phyloP scores from a whole-genome alignment of 1,140 invertebrate species.

The Protaetia brevitarsis region DNA sequence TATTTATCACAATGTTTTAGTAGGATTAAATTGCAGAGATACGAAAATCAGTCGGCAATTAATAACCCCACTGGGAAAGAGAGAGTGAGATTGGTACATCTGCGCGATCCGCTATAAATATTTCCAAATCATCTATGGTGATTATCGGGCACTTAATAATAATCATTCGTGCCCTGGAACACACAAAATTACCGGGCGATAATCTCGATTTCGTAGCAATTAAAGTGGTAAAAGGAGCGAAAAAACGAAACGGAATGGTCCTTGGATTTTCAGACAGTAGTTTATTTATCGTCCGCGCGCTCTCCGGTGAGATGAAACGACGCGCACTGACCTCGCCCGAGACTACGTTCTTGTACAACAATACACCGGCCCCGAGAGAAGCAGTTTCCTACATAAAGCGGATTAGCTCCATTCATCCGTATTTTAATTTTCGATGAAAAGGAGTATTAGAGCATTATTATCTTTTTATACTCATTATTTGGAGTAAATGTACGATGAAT shows the following conservation, averaged over 20 bases:
- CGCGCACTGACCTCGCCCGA: neutral
- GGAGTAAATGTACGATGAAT: neutral
- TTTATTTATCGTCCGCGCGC: neutral
- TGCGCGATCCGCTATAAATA: neutral
- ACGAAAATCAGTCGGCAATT: too few relatives aligned
- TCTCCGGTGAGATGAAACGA: neutral
- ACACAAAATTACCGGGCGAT: conserved; percentile 1
- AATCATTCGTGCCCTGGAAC: neutral
- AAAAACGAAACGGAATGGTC: neutral
- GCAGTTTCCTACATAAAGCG: neutral
- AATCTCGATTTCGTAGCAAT: conserved; percentile 16
- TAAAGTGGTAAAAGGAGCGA: conserved; percentile 7
- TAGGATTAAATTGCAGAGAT: too few relatives aligned
- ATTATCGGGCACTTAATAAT: neutral
- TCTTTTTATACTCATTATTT: neutral
- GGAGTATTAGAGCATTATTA: neutral
- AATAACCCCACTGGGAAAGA: too few relatives aligned
- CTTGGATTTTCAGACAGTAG: conserved; percentile 3
- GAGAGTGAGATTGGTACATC: too few relatives aligned
- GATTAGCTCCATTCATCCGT: neutral
- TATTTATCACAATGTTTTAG: too few relatives aligned
- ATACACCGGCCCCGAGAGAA: neutral
- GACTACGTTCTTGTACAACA: neutral
- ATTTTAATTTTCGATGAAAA: neutral
- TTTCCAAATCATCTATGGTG: conserved; percentile 10